Evolutionary conservation across 2,113 vertebrate species (phyloP), one percentile per base, ranked within the genome.

Genomic region (Erpornis zantholeuca): DNA sequence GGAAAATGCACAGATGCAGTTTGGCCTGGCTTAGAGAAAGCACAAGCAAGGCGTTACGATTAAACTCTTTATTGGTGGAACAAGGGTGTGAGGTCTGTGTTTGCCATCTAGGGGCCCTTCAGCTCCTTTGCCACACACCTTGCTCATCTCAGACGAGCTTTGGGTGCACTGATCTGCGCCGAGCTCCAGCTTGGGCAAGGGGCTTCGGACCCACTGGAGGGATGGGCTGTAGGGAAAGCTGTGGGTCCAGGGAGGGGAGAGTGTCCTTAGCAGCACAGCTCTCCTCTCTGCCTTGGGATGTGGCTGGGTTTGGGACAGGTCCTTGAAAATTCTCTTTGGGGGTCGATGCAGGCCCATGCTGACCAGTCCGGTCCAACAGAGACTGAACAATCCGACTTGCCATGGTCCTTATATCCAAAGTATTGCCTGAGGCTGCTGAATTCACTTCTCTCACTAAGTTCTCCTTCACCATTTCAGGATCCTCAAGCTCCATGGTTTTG

Each of bases 141-240:
- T 1, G 2, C 49, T 53, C 2, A 0, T 19, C 47, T 44, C 49
- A 53, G 31, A 28, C 1, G 0, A 78, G 20, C 24, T 53, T 35
- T 44, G 25, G 4, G 12, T 10, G 23, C 47, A 24, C 47, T 25
- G 47, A 49, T 49, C 47, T 49, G 47, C 13, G 4, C 47, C 7
- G 7, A 14, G 23, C 47, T 49, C 47, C 5, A 12, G 49, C 25
- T 49, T 54, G 61, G 77, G 61, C 61, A 79, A 60, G 20, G 15
- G n/a, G 42, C 54, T 59, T 59, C 0, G 4, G 75, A 47, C 22
- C 42, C 8, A 8, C 17, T 0, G 3, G 64, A 57, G 28, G 53
- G 53, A n/a, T 1, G 2, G 40, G 33, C 33, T 66, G 40, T 45
- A 0, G 8, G 61, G 50, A 66, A 47, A 47, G 33, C 28, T 11